Base-by-base conservation (phyloP, 1,140 invertebrate species). In the Globodera rostochiensis region DNA sequence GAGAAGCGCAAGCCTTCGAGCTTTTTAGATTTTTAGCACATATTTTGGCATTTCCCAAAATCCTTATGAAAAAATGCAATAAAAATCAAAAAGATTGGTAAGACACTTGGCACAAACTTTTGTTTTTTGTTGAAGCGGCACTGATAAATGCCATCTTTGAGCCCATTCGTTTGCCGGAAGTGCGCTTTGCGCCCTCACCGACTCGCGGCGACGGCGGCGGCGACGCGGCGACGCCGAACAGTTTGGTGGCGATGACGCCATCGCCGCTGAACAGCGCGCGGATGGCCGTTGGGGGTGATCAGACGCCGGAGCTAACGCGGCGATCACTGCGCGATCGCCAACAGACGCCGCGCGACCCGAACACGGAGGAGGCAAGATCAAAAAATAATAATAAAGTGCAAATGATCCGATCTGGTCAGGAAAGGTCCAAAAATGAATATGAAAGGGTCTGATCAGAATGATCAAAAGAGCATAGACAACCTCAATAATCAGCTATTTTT, bases 181-280 rank as follows among this genome's bases (percentile, higher is more conserved):
- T 79, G 53, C 66, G 73, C 77, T 50, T 70, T 57, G 66, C 70
- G 50, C 36, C 50, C 47, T 74, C 70, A 49, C 64, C 49, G 70
- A 46, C 49, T 45, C 49, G 60, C 25, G 25, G 13, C 8, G 57
- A 60, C 57, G 25, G 57, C 57, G 57, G 11, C 78, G 36, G 25
- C 73, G 45, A 21, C 53, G 64, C 64, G 60, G 36, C 73, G 53
- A 45, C 45, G 47, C 53, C 45, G 8, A 13, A 57, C 47, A 69
- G 11, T 47, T 47, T 64, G n/a, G 46, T 60, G 49, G 45, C 66
- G 49, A 66, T 13, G 13, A 78, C 57, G 9, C 46, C 25, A 15
- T 60, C 47, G 25, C 77, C 77, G 66, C 77, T 60, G 66, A 78
- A 78, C 15, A 78, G 64, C 66, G n/a, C 50, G 50, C 77, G 77